phyloP scores from a whole-genome alignment of 2,888 invertebrate genomes.

The Torymus tubicola region DNA sequence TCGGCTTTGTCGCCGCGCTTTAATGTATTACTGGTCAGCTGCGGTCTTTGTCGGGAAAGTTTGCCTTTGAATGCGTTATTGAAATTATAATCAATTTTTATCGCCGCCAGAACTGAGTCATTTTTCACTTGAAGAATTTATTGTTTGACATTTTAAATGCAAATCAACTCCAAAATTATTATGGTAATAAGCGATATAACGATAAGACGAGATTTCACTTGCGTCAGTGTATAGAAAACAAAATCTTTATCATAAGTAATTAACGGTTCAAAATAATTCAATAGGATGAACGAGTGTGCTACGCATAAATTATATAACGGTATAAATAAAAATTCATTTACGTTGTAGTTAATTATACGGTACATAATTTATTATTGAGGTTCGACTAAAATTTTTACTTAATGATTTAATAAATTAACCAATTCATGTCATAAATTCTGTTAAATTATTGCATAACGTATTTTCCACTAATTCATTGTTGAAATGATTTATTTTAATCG shows the following conservation, averaged over 20 bases:
- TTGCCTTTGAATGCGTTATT: neutral
- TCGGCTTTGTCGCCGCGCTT: constrained; percentile 18
- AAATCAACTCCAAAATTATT: neutral
- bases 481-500: neutral
- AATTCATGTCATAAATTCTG: too few species aligned
- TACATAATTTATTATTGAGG: too few species aligned
- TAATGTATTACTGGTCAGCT: constrained; percentile 1
- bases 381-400: too few species aligned
- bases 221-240: neutral
- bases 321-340: too few species aligned
- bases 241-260: constrained; percentile 26
- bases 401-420: too few species aligned
- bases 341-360: too few species aligned
- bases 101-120: constrained; percentile 2
- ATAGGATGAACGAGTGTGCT: too few species aligned
- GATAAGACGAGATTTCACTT: constrained; percentile 14
- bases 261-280: neutral
- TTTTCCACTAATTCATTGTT: neutral
- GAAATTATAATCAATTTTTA: constrained; percentile 12
- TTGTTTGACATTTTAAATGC: neutral
- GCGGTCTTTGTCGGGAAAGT: neutral
- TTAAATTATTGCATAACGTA: too few species aligned
- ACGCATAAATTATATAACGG: too few species aligned
- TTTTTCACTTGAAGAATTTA: neutral
- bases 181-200: constrained; percentile 10